phyloP scores from a whole-genome alignment of 2,797 vertebrate species.

The Botia almorhae region DNA sequence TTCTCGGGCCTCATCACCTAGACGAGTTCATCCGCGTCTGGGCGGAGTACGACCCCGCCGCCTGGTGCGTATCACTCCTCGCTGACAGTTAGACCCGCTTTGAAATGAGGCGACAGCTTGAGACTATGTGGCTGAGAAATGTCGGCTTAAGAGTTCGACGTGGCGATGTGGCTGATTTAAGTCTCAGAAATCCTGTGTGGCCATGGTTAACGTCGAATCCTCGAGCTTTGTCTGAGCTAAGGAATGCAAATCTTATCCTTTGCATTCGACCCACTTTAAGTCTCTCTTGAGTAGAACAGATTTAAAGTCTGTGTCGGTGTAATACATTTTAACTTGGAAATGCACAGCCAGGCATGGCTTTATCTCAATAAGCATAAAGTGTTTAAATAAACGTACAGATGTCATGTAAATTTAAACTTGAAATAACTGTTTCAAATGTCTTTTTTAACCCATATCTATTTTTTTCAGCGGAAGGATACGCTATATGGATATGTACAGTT shows the following conservation, averaged over 20 bases:
- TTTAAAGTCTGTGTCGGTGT: conserved; percentile 44
- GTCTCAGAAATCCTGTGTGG: conserved; percentile 54
- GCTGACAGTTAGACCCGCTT: conserved; percentile 24
- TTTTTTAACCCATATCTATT: conserved; percentile 76
- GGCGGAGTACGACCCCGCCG: conserved; percentile 97
- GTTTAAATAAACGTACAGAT: not conserved
- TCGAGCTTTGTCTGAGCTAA: conserved; percentile 58
- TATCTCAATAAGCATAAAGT: conserved; percentile 14
- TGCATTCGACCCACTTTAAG: conserved; percentile 49
- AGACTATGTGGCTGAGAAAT: conserved; percentile 25
- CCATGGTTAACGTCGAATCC: conserved; percentile 54
- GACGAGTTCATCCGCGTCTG: conserved; percentile 98
- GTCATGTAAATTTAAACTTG: conserved; percentile 3
- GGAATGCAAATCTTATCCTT: conserved; percentile 69
- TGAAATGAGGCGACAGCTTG: conserved; percentile 37
- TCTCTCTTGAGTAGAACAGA: conserved; percentile 44
- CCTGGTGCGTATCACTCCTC: conserved; percentile 84
- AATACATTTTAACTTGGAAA: conserved; percentile 41
- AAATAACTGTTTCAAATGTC: not conserved
- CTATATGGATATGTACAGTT: conserved; percentile 99
- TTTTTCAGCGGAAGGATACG: conserved; percentile 93
- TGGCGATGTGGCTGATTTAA: conserved; percentile 32
- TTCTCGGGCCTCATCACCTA: conserved; percentile 95
- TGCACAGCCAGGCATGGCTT: not conserved
- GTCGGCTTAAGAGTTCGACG: conserved; percentile 4